A percentile compares a stretch with the other conserved stretches of the same genome.
phyloP scores from a whole-genome alignment of 2,113 vertebrate genomes.

The Lonchura striata region DNA sequence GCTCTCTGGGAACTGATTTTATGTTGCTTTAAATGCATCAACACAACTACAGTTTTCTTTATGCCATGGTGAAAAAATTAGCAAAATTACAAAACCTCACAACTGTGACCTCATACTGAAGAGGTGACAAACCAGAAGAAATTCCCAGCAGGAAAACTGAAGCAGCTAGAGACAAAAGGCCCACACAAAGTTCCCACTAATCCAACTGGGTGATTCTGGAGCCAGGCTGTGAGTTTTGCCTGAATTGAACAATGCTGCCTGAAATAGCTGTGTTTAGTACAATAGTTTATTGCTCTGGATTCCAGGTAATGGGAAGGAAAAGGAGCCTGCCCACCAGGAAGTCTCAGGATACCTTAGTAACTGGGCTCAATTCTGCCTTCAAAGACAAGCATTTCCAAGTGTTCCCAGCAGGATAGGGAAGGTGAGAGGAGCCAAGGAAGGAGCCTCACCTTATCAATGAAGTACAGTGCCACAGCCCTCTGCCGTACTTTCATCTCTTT shows the following conservation, averaged over 20 bases:
- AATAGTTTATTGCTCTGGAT: constrained; percentile 28
- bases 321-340: constrained; percentile 7
- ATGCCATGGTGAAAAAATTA: background rate
- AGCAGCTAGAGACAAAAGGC: constrained; percentile 43
- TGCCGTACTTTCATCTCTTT: constrained; percentile 97
- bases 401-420: background rate
- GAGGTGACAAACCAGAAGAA: constrained; percentile 32
- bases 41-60: background rate
- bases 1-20: background rate
- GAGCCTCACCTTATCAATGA: constrained; percentile 91
- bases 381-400: background rate
- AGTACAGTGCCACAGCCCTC: constrained; percentile 93
- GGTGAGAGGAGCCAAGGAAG: background rate
- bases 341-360: background rate
- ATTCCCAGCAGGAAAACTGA: constrained; percentile 25
- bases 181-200: constrained; percentile 1
- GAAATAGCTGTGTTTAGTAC: constrained; percentile 8
- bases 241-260: constrained; percentile 33
- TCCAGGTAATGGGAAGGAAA: constrained; percentile 58
- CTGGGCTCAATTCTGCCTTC: background rate
- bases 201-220: background rate
- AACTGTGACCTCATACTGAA: background rate
- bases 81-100: background rate
- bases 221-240: constrained; percentile 16
- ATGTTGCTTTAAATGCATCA: background rate